Evolutionary conservation across 2,888 invertebrate species (phyloP).

Genomic region (Nemoura dubitans): DNA sequence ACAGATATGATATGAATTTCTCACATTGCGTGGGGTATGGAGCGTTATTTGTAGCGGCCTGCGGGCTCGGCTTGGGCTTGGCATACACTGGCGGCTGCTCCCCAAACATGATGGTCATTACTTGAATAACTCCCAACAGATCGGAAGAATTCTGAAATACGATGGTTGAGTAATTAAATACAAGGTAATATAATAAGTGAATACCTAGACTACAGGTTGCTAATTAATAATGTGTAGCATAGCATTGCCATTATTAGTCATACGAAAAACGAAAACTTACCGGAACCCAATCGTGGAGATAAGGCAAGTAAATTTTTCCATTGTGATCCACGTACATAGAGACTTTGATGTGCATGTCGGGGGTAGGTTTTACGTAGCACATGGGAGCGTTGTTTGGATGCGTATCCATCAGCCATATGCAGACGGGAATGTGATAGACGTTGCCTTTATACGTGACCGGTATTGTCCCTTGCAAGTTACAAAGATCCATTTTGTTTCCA

Average conservation of each 20-base stretch:
- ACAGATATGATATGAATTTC: slow-evolving; percentile 50
- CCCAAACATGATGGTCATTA: slow-evolving; percentile 91
- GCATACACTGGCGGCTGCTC: slow-evolving; percentile 95
- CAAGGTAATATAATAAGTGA: not conserved
- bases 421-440: slow-evolving; percentile 95
- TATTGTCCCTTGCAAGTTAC: slow-evolving; percentile 90
- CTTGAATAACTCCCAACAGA: slow-evolving; percentile 86
- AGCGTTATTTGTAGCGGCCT: slow-evolving; percentile 57
- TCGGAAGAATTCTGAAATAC: slow-evolving; percentile 79
- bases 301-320: slow-evolving; percentile 96
- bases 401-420: slow-evolving; percentile 96
- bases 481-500: slow-evolving; percentile 80
- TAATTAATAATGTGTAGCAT: too few relatives aligned
- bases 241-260: too few relatives aligned
- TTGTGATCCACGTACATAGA: slow-evolving; percentile 94
- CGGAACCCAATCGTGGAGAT: slow-evolving; percentile 92
- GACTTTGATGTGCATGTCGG: slow-evolving; percentile 94
- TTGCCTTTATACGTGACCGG: slow-evolving; percentile 84
- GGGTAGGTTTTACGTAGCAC: slow-evolving; percentile 92
- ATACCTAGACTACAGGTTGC: too few relatives aligned
- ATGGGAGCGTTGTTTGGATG: slow-evolving; percentile 97
- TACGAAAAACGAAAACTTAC: too few relatives aligned
- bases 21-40: slow-evolving; percentile 67
- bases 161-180: not conserved
- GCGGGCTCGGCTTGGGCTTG: slow-evolving; percentile 71